Evolutionary conservation across 1,140 invertebrate genomes (phyloP).

Genomic region (Drosophila albomicans): DNA sequence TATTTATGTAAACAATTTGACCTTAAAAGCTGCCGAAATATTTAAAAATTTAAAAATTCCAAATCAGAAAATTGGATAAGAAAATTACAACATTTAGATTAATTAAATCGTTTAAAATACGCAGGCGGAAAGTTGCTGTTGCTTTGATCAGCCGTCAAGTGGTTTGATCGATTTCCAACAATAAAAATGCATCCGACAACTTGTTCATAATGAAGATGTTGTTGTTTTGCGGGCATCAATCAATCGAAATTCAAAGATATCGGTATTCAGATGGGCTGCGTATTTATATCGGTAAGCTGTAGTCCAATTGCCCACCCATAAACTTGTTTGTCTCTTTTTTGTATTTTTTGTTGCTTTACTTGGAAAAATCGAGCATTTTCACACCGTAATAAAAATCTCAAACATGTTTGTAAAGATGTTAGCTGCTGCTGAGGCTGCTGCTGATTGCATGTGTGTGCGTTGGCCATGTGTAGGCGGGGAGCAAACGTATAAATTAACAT

Average conservation of each 20-base stretch:
- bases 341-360: constrained; percentile 52
- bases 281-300: constrained; percentile 43
- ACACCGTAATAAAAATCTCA: constrained; percentile 83
- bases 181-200: constrained; percentile 77
- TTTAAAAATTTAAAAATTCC: constrained; percentile 10
- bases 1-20: constrained; percentile 28
- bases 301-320: constrained; percentile 63
- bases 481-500: constrained; percentile 81
- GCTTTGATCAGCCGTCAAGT: constrained; percentile 79
- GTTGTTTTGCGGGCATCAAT: constrained; percentile 74
- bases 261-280: constrained; percentile 40
- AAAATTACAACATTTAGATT: constrained; percentile 35
- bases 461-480: constrained; percentile 54
- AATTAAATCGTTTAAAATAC: constrained; percentile 75
- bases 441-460: constrained; percentile 32
- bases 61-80: not conserved
- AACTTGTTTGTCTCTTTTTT: constrained; percentile 76
- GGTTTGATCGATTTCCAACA: constrained; percentile 77
- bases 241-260: constrained; percentile 57
- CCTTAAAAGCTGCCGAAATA: constrained; percentile 36
- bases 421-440: constrained; percentile 51
- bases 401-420: constrained; percentile 84
- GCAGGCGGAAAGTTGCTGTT: constrained; percentile 54
- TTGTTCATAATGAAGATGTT: constrained; percentile 76
- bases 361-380: constrained; percentile 76